Percentiles rank a stretch among this genome's conserved stretches.
These are phyloP conservation scores for Siniperca obscura DNA, from an alignment of 2,797 vertebrate species.

Conservation along the genomic window DNA sequence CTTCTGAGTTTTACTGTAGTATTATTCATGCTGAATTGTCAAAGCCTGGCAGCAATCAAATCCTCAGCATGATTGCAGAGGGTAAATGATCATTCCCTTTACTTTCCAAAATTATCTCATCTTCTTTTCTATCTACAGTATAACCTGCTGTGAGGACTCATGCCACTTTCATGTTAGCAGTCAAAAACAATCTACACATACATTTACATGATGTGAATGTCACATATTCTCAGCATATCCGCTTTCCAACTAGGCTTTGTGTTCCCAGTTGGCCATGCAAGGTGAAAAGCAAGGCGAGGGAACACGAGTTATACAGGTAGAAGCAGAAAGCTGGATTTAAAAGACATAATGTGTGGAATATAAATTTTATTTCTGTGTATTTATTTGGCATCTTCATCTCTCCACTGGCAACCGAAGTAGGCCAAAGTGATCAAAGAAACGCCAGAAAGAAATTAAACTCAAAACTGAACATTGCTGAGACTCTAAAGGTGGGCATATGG, in stretches of 20 bases:
- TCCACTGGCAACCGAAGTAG: not conserved
- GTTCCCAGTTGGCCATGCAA: not conserved
- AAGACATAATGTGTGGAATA: not conserved
- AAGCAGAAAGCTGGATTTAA: not conserved
- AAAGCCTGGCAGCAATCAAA: slow-evolving; percentile 8
- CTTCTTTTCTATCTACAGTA: not conserved
- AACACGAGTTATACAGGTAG: not conserved
- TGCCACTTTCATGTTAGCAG: not conserved
- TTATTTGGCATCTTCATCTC: slow-evolving; percentile 12
- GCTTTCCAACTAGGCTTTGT: not conserved
- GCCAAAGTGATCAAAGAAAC: slow-evolving; percentile 8
- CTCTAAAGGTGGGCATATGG: not conserved
- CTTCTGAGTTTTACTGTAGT: not conserved
- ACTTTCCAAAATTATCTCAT: not conserved
- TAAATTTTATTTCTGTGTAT: slow-evolving; percentile 7
- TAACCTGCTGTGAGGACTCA: not conserved
- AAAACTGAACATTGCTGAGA: not conserved
- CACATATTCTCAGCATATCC: not conserved
- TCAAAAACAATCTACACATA: slow-evolving; percentile 1
- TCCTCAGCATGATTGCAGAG: not conserved
- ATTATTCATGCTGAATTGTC: slow-evolving; percentile 17
- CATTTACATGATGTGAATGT: not conserved
- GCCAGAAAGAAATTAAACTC: not conserved
- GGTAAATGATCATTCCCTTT: not conserved
- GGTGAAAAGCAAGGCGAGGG: not conserved